Evolutionary conservation across 2,888 invertebrate genomes (phyloP).

Genomic region (Linyphia triangularis): DNA sequence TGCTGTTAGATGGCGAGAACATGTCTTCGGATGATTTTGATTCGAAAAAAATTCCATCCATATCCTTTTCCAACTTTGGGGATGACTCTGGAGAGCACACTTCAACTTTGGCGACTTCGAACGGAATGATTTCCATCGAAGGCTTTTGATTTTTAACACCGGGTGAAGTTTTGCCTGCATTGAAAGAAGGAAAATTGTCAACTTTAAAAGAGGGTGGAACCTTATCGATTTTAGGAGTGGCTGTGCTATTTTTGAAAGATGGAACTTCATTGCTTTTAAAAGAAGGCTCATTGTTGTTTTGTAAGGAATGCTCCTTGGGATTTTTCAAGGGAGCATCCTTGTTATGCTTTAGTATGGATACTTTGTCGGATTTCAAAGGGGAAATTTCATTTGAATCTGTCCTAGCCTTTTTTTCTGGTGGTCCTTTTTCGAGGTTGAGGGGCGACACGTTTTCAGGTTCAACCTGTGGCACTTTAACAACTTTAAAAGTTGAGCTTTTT

Average conservation of each 20-base stretch:
- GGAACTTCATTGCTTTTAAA: slow-evolving; percentile 30
- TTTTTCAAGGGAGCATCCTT: not conserved
- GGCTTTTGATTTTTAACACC: not conserved
- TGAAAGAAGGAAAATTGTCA: slow-evolving; percentile 1
- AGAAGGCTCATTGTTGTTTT: not conserved
- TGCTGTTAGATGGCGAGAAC: slow-evolving; percentile 10
- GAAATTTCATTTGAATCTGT: slow-evolving; percentile 9
- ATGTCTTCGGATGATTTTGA: slow-evolving; percentile 44
- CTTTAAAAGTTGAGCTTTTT: not conserved
- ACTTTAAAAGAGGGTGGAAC: not conserved
- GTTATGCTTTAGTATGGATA: slow-evolving; percentile 33
- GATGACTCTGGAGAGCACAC: slow-evolving; percentile 42
- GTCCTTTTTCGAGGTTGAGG: not conserved
- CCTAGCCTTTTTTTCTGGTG: not conserved
- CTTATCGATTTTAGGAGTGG: slow-evolving; percentile 11
- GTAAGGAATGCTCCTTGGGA: not conserved
- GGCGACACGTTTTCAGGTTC: not conserved
- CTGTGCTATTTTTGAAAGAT: slow-evolving; percentile 24
- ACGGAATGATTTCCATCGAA: not conserved
- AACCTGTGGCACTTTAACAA: not conserved
- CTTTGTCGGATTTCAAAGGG: slow-evolving; percentile 28
- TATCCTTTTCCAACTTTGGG: slow-evolving; percentile 58
- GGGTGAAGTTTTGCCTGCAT: slow-evolving; percentile 13
- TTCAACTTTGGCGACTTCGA: slow-evolving; percentile 8
- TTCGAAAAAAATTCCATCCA: slow-evolving; percentile 60